Evolutionary conservation across 2,888 invertebrate species (phyloP).

Genomic region (Plebejus anna): DNA sequence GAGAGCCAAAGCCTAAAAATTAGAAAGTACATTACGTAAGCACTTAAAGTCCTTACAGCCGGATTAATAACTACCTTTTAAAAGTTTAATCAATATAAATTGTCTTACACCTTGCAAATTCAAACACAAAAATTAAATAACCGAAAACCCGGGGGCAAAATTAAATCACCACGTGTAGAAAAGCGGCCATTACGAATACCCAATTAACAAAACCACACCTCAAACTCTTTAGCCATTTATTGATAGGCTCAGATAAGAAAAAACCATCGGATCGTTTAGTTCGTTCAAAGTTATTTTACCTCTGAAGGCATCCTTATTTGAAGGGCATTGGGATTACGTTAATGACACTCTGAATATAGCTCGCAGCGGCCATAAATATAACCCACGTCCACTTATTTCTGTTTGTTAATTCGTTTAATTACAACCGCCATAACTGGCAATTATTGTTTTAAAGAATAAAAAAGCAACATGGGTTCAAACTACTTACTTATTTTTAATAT

Average conservation of each 20-base stretch:
- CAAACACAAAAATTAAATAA: slow-evolving; percentile 12
- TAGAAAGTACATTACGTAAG: not conserved
- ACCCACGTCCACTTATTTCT: slow-evolving; percentile 48
- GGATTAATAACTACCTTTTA: not conserved
- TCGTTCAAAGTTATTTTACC: not conserved
- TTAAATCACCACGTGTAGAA: slow-evolving; percentile 17
- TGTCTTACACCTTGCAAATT: not conserved
- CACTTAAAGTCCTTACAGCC: not conserved
- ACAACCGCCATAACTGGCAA: slow-evolving; percentile 60
- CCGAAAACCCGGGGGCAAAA: slow-evolving; percentile 13
- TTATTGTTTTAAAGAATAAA: slow-evolving; percentile 62
- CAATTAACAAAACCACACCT: slow-evolving; percentile 30
- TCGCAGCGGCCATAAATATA: slow-evolving; percentile 52
- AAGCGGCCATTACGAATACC: slow-evolving; percentile 25
- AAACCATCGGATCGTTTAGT: slow-evolving; percentile 4
- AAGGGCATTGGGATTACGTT: not conserved
- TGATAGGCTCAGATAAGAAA: slow-evolving; percentile 29
- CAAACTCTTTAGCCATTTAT: slow-evolving; percentile 30
- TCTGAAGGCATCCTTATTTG: not conserved
- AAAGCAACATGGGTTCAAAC: slow-evolving; percentile 53
- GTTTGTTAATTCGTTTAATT: slow-evolving; percentile 71
- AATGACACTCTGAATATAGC: not conserved
- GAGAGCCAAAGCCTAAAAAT: not conserved
- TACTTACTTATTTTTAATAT: slow-evolving; percentile 76
- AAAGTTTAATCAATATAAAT: not conserved